Evolutionary conservation across 2,888 invertebrate species (phyloP).

Genomic region (Troides helena): DNA sequence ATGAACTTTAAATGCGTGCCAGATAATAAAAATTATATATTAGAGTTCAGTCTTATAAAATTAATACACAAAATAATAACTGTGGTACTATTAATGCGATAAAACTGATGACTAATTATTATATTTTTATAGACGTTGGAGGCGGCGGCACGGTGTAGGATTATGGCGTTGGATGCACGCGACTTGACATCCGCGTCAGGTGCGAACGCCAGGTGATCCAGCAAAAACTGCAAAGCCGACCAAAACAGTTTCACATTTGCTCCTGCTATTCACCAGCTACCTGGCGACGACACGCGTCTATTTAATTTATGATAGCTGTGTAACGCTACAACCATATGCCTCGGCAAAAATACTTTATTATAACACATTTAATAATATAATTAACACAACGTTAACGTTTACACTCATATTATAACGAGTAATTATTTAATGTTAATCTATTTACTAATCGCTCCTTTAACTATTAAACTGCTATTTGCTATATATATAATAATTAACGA

Average conservation of each 20-base stretch:
- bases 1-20: not conserved
- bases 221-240: constrained; percentile 38
- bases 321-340: not conserved
- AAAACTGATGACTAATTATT: not conserved
- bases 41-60: no score
- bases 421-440: no score
- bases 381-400: no score
- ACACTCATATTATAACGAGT: no score
- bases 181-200: constrained; percentile 52
- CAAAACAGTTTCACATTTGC: constrained; percentile 34
- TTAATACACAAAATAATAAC: not conserved
- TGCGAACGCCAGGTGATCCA: constrained; percentile 39
- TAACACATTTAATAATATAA: not conserved
- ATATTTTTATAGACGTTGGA: not conserved
- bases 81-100: not conserved
- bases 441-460: no score
- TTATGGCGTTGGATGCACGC: constrained; percentile 30
- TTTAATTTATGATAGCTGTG: not conserved
- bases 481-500: no score
- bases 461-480: no score
- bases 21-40: no score
- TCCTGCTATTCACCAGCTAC: constrained; percentile 9
- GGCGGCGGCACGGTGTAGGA: constrained; percentile 12
- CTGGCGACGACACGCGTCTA: constrained; percentile 17
- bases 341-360: not conserved